Base-by-base conservation (phyloP, 2,113 vertebrate genomes). In the Picathartes gymnocephalus region DNA sequence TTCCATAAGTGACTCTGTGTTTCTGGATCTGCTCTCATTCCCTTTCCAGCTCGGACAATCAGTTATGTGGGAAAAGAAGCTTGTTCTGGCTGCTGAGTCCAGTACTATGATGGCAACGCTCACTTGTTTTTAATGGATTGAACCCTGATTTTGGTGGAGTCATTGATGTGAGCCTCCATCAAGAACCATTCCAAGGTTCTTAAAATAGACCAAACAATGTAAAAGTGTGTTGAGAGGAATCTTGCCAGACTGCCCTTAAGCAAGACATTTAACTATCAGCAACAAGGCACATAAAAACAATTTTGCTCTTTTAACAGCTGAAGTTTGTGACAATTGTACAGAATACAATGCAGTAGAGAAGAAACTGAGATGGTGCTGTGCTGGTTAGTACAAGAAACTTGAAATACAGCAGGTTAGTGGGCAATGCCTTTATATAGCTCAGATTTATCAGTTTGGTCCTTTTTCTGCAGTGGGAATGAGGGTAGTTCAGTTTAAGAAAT, bases 61-160 rank as follows among this genome's bases (percentile, higher is more conserved):
- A 51, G 24, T 3, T 2, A 31, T 1, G 9, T 35, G 48, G 68
- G 51, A 68, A 80, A 68, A 82, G 51, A 39, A 82, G 25, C 23
- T 8, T 15, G 27, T 72, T 28, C 57, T 56, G 61, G 33, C 37
- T 56, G 4, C 24, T 0, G 1, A 42, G 30, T 58, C 33, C 27
- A 45, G 3, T 47, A 71, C 35, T 40, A 1, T 3, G 2, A 44
- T 47, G 48, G 18, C n/a, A 64, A 5, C 0, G 0, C 50, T 50
- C 0, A 1, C 19, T 53, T 51, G 18, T 19, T 73, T 66, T 73
- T 44, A 37, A 25, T 60, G 33, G 9, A 3, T 31, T 57, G 70
- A 66, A 44, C 22, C 2, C 7, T 66, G 25, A 7, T 48, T 86
- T 92, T 62, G 66, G 11, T 78, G 65, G 40, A 64, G 27, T 51